Conservation (phyloP, 2,797 vertebrate genomes). For the Dicrostonyx torquatus region DNA sequence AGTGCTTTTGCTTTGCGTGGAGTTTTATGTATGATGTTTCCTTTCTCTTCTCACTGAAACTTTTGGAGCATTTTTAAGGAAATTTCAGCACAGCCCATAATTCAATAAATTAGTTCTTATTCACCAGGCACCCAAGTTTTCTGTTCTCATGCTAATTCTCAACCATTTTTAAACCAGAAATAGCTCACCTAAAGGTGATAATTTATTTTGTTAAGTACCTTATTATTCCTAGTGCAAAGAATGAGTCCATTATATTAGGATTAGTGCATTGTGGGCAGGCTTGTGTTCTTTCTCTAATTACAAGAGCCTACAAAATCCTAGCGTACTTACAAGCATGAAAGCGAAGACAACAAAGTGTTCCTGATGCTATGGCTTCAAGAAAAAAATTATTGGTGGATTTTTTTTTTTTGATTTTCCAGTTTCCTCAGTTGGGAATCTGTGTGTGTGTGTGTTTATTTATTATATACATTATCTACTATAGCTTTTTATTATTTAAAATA, state of each 20-base stretch:
- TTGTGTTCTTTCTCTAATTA: slow-evolving; percentile 25
- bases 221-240: slow-evolving; percentile 33
- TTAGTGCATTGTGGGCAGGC: slow-evolving; percentile 24
- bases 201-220: slow-evolving; percentile 23
- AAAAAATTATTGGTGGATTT: background rate
- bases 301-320: background rate
- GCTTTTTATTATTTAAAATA: slow-evolving; percentile 1
- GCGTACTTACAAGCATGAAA: slow-evolving; percentile 20
- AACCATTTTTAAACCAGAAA: slow-evolving; percentile 19
- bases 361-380: background rate
- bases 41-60: background rate
- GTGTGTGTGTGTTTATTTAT: background rate
- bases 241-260: slow-evolving; percentile 32
- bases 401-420: background rate
- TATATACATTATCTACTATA: background rate
- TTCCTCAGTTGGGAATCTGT: slow-evolving; percentile 17
- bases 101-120: background rate
- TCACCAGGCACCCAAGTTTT: background rate
- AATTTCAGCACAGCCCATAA: background rate
- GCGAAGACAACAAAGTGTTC: slow-evolving; percentile 24
- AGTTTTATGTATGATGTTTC: background rate
- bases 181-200: slow-evolving; percentile 13
- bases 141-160: slow-evolving; percentile 40
- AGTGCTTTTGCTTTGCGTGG: background rate
- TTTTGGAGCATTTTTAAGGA: slow-evolving; percentile 45